Evolutionary conservation across 2,888 invertebrate genomes (phyloP), one percentile per base, ranked within the genome.

Genomic region (Drosophila diplacantha): DNA sequence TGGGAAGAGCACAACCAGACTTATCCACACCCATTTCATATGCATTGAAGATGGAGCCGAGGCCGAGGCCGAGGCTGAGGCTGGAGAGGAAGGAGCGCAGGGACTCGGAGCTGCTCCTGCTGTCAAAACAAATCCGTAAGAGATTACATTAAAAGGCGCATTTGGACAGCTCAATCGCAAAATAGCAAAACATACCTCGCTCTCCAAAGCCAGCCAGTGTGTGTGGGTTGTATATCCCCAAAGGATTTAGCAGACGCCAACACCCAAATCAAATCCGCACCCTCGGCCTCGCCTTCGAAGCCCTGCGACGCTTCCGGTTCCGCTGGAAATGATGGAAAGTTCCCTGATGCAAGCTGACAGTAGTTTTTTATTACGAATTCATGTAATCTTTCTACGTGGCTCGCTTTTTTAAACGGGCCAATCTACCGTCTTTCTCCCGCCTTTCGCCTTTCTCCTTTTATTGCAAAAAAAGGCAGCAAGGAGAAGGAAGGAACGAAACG

Each of bases 101-200:
- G 1, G 12, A 29, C 43, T 44, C 18, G 29, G 29, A 46, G 44
- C 44, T 46, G 44, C 44, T 44, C 14, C 64, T 61, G 51, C 77
- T 82, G 80, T 81, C 83, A 82, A 81, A 81, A 81, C 84, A 81
- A 81, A 81, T 81, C 80, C 84, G 73, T 82, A 71, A 83, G 81
- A 84, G 81, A 84, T 81, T 82, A 81, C 81, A 79, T 83, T 79
- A 79, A 79, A 77, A 79, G 77, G 69, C 81, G 83, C 84, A 84
- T 81, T 84, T 79, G 79, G 84, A 80, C 81, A 80, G 77, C 82
- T 83, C 82, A 79, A 83, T 81, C 81, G 81, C 75, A 82, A 82
- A 72, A 81, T 81, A 77, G 75, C 67, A 82, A 63, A 80, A 57
- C 52, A 65, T 49, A n/a, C 41, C 43, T 51, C 34, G 18, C 44